These are phyloP conservation scores for Antechinus flavipes DNA, from an alignment of 2,113 vertebrate species.

Conservation along the genomic window DNA sequence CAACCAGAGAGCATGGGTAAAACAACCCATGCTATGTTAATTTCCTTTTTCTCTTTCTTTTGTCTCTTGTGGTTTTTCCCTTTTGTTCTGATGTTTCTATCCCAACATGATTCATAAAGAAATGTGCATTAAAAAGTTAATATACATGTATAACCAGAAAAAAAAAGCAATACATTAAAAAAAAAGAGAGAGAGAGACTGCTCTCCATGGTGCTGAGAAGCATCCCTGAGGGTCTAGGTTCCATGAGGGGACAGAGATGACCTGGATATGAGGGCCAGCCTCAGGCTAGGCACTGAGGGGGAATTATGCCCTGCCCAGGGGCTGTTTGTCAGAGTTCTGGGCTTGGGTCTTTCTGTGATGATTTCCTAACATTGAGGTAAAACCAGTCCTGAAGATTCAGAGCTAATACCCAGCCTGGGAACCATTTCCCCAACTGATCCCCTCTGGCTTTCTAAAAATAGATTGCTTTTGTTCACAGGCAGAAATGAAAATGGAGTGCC, in stretches of 20 bases:
- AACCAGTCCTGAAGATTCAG: background rate
- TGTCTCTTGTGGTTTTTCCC: too few relatives aligned
- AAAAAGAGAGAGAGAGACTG: background rate
- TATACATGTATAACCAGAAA: too few relatives aligned
- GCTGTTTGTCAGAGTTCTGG: background rate
- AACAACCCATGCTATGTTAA: too few relatives aligned
- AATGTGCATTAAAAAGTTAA: too few relatives aligned
- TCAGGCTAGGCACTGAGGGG: too few relatives aligned
- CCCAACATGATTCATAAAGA: too few relatives aligned
- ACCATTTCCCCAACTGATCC: background rate
- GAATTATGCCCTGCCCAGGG: background rate
- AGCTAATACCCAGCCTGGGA: background rate
- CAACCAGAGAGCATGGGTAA: too few relatives aligned
- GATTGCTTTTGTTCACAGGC: background rate
- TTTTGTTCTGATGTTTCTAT: too few relatives aligned
- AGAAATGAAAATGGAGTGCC: background rate
- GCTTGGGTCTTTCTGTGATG: background rate
- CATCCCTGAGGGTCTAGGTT: background rate
- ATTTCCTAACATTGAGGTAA: too few relatives aligned
- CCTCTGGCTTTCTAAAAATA: background rate
- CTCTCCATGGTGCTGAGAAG: background rate
- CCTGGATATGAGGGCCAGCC: background rate
- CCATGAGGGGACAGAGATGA: background rate
- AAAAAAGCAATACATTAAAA: too few relatives aligned
- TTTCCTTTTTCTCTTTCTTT: too few relatives aligned